Evolutionary conservation across 2,797 vertebrate genomes (phyloP), one percentile per base, ranked within the genome.

Genomic region (Muraenolepis orangiensis): DNA sequence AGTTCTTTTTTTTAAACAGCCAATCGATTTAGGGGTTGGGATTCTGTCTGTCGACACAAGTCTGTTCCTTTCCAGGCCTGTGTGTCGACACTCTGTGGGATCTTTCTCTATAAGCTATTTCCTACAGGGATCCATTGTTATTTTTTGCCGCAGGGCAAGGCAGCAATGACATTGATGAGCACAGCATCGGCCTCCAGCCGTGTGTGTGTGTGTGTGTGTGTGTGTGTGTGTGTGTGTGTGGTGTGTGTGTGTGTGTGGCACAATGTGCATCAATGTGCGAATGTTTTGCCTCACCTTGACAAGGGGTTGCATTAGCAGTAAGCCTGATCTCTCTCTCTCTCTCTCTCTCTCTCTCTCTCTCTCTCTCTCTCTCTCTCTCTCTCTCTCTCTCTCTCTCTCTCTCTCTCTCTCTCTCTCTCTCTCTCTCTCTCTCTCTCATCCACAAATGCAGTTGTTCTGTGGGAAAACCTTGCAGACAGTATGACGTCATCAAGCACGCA

Each of bases 141-240:
- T 51, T 51, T 20, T 51, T 51, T 20, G n/a, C 42, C 20, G 42
- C 81, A 79, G 81, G 80, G 79, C 85, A 84, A 70, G 18, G 79
- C 77, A 80, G 12, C 77, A 73, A 78, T 87, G 88, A 88, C 88
- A 90, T 83, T 90, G 85, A 90, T 87, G 90, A 89, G 86, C 76
- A 80, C 81, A 72, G 83, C 85, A 72, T 84, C 85, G 82, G 82
- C 83, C 82, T 89, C 86, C 77, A 87, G 84, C 82, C 72, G 72
- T 51, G 84, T 23, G 64, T 51, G 61, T 66, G 42, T 61, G 57
- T 61, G 69, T 71, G 51, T 73, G 77, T 76, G 38, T 71, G 42
- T 38, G 73, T 46, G 75, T 38, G 46, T 74, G 70, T 42, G 66
- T 76, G 40, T 74, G 42, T 81, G 80, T 78, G 75, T 32, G 8